phyloP scores from a whole-genome alignment of 2,113 vertebrate genomes.

The Oryzias celebensis region DNA sequence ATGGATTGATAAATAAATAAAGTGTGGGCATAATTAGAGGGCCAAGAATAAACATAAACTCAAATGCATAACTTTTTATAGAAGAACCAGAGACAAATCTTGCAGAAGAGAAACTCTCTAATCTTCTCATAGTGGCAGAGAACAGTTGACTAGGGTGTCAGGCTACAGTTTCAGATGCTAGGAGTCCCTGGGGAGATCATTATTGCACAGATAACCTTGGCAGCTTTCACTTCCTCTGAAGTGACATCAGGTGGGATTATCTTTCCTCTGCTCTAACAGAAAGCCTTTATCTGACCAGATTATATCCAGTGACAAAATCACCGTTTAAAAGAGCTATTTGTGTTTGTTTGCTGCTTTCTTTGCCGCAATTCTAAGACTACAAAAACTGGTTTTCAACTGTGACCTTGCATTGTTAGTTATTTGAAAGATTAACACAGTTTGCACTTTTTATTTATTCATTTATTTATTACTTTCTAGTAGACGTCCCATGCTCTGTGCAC shows the following conservation, averaged over 20 bases:
- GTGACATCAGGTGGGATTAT: slow-evolving; percentile 64
- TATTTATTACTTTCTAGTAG: too few relatives aligned
- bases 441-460: too few relatives aligned
- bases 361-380: slow-evolving; percentile 27
- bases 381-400: slow-evolving; percentile 7
- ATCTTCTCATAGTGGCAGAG: slow-evolving; percentile 3
- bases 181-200: slow-evolving; percentile 46
- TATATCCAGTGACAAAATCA: slow-evolving; percentile 40
- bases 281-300: slow-evolving; percentile 59
- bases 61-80: too few relatives aligned
- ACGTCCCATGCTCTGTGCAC: too few relatives aligned
- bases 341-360: slow-evolving; percentile 42
- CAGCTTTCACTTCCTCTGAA: slow-evolving; percentile 40
- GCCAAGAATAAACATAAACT: too few relatives aligned
- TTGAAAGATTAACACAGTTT: too few relatives aligned
- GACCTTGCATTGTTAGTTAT: neutral
- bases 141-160: slow-evolving; percentile 30
- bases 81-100: too few relatives aligned
- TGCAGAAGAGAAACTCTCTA: too few relatives aligned
- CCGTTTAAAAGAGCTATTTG: slow-evolving; percentile 25
- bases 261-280: slow-evolving; percentile 47
- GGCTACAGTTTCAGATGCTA: slow-evolving; percentile 20
- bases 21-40: too few relatives aligned
- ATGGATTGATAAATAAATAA: too few relatives aligned
- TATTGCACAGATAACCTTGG: slow-evolving; percentile 59